Evolutionary conservation across 2,888 invertebrate genomes (phyloP).

Genomic region (Serrognathus titanus): DNA sequence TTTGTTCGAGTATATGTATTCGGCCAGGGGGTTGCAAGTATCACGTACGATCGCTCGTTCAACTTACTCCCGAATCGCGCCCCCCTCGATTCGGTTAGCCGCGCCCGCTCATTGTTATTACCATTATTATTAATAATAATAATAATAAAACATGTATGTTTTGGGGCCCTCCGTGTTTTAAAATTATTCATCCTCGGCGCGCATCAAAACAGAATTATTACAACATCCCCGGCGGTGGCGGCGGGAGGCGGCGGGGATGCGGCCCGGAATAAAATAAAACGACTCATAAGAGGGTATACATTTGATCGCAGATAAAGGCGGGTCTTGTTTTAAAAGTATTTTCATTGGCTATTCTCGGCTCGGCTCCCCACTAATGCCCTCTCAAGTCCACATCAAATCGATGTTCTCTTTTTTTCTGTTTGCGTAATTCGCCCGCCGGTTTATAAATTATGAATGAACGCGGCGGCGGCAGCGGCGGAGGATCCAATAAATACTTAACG

Average conservation of each 20-base stretch:
- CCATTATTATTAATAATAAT: no score
- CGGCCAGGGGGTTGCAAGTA: no score
- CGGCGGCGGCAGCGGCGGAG: not conserved
- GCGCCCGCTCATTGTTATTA: no score
- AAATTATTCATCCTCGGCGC: no score
- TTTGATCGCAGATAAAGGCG: constrained; percentile 25
- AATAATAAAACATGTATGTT: no score
- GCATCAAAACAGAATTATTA: no score
- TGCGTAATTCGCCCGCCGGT: not conserved
- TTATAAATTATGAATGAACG: not conserved
- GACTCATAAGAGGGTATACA: constrained; percentile 17
- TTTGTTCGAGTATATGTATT: no score
- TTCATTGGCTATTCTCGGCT: constrained; percentile 25
- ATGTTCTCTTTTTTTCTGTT: constrained; percentile 6
- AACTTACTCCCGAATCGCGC: no score
- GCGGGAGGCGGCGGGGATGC: not conserved
- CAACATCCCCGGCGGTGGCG: not conserved
- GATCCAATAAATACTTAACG: not conserved
- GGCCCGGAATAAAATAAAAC: constrained; percentile 5
- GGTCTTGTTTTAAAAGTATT: constrained; percentile 25
- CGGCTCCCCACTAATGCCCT: constrained; percentile 1
- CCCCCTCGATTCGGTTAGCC: no score
- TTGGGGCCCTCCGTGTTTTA: no score
- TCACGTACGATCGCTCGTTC: no score
- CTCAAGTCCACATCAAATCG: constrained; percentile 26